Conservation (phyloP, 2,888 invertebrate genomes). For the Hypsopygia costalis region DNA sequence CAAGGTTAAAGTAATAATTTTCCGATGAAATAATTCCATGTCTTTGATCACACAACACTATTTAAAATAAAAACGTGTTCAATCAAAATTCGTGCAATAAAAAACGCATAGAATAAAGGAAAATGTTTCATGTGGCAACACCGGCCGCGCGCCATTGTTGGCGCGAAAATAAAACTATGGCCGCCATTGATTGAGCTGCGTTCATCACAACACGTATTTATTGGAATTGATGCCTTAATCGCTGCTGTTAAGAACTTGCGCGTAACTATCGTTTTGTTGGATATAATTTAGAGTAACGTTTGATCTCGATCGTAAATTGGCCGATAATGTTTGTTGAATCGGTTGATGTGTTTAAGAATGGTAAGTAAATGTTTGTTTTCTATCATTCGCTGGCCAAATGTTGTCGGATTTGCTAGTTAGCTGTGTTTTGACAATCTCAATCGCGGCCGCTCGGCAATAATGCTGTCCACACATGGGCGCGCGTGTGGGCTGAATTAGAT, state of each 20-base stretch:
- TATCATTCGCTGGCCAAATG: constrained; percentile 71
- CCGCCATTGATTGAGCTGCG: constrained; percentile 39
- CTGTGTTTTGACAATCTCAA: constrained; percentile 75
- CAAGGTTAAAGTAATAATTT: constrained; percentile 23
- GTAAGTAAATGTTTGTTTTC: constrained; percentile 73
- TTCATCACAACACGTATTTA: constrained; percentile 35
- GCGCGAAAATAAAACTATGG: constrained; percentile 53
- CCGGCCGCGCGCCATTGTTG: constrained; percentile 44
- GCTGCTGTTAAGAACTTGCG: constrained; percentile 28
- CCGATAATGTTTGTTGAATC: constrained; percentile 68
- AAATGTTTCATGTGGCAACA: constrained; percentile 51
- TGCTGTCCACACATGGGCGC: constrained; percentile 54
- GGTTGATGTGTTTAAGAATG: constrained; percentile 64
- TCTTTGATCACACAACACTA: constrained; percentile 49
- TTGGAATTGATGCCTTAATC: constrained; percentile 46
- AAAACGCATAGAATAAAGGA: constrained; percentile 34
- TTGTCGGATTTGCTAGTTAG: constrained; percentile 69
- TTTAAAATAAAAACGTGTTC: constrained; percentile 40
- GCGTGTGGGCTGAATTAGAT: constrained; percentile 42
- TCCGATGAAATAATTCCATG: constrained; percentile 15
- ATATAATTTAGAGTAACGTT: constrained; percentile 46
- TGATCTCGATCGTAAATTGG: constrained; percentile 70
- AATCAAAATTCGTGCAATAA: constrained; percentile 55
- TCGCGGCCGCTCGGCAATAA: constrained; percentile 59
- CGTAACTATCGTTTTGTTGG: not conserved